Base-by-base conservation (phyloP, 2,797 vertebrate species). In the Anguilla pacifica region DNA sequence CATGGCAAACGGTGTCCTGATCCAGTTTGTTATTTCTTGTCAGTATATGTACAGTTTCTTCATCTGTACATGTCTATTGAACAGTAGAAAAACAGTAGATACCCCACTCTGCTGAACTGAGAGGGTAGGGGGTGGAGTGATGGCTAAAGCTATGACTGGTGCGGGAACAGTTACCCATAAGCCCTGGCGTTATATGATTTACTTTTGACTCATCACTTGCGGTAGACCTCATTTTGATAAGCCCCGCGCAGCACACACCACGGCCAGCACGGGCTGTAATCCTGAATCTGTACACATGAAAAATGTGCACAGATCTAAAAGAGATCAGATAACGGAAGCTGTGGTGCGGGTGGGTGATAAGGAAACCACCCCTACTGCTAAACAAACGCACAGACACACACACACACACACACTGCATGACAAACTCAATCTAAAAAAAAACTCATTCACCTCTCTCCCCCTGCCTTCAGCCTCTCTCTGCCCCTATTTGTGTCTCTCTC, bases 121-220 rank as follows among this genome's bases (percentile, higher is more conserved):
- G 59, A 31, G 87, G 17, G 83, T 43, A 77, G 67, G 82, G 51
- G 67, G 28, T 39, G 39, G 55, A 39, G 49, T 28, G 51, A 46
- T 59, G 35, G 84, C 82, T 64, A 61, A 49, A 64, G 35, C 77
- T 67, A 77, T 59, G 86, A 59, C 72, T 79, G 19, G 72, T 55
- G 79, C 86, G 59, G 55, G 39, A 74, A 35, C 35, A 46, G 72
- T 19, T 43, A 79, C 74, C 43, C 77, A 49, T 81, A 81, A 28
- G 25, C 55, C 35, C 43, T 61, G 49, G 61, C 9, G 19, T 39
- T n/a, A n/a, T 53, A 6, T 10, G 55, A 31, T 61, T n/a, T 31
- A 31, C 53, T 57, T 39, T 19, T 39, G 35, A 86, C 35, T 81
- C 72, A 49, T 81, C 43, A 25, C 19, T 81, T 51, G 77, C 7